Evolutionary conservation across 2,888 invertebrate species (phyloP).

Genomic region (Phengaris alcon): DNA sequence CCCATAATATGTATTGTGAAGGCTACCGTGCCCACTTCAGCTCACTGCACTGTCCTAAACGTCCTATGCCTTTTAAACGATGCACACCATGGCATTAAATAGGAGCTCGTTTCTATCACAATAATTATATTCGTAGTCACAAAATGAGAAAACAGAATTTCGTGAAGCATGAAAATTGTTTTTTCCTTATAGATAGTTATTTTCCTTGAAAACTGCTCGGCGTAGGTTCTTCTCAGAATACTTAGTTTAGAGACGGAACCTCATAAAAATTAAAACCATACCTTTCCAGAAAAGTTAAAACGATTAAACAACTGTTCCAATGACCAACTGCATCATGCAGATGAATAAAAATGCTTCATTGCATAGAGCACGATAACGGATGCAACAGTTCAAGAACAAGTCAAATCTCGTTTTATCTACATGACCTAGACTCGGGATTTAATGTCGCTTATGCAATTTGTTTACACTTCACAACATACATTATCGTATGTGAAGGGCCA

Average conservation of each 20-base stretch:
- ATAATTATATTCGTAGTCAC: not conserved
- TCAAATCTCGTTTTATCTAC: conserved; percentile 49
- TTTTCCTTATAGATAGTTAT: too few relatives aligned
- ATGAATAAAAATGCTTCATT: not conserved
- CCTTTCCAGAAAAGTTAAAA: too few relatives aligned
- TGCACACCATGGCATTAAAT: not conserved
- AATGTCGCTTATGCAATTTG: conserved; percentile 53
- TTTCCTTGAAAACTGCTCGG: too few relatives aligned
- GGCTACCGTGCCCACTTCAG: conserved; percentile 38
- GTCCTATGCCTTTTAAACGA: not conserved
- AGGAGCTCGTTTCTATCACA: not conserved
- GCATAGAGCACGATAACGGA: conserved; percentile 35
- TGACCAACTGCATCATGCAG: too few relatives aligned
- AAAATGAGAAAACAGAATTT: too few relatives aligned
- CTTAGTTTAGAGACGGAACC: too few relatives aligned
- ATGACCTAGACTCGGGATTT: conserved; percentile 55
- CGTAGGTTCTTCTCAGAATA: too few relatives aligned
- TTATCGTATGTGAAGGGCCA: conserved; percentile 20
- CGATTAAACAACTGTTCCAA: too few relatives aligned
- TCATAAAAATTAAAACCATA: too few relatives aligned
- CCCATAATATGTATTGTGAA: conserved; percentile 38
- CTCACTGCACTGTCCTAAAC: not conserved
- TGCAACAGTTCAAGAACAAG: conserved; percentile 44
- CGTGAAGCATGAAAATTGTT: too few relatives aligned
- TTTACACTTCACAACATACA: conserved; percentile 38